Conservation (phyloP, 2,113 vertebrate genomes). For the Ardeotis arabs region DNA sequence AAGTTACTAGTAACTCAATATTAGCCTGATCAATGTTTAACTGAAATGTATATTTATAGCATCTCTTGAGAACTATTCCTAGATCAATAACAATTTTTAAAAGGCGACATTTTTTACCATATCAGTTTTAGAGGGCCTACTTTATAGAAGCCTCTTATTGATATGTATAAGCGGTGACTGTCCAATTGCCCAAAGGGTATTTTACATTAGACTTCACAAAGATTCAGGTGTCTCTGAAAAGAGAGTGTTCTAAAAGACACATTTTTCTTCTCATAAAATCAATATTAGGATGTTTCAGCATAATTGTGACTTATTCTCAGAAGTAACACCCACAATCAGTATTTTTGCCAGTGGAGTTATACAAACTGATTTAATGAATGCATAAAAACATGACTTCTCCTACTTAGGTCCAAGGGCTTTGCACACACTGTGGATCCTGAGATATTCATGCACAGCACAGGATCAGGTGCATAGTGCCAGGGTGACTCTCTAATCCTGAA, state of each 20-base stretch:
- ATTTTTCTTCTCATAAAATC: background rate
- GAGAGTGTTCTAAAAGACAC: background rate
- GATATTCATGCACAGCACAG: background rate
- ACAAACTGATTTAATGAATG: rapidly evolving
- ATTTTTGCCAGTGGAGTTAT: background rate
- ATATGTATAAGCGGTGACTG: background rate
- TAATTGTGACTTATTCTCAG: background rate
- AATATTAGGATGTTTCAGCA: background rate
- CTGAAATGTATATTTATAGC: background rate
- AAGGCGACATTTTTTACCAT: background rate
- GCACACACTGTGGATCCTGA: background rate
- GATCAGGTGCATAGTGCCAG: background rate
- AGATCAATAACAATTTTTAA: background rate
- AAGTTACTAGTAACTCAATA: background rate
- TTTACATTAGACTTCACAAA: background rate
- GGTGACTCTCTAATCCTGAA: background rate
- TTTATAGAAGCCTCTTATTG: background rate
- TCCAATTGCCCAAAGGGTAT: background rate
- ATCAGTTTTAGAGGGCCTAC: background rate
- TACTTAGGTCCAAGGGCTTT: background rate
- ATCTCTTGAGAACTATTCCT: background rate
- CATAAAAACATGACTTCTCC: background rate
- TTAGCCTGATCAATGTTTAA: background rate
- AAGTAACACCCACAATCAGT: background rate
- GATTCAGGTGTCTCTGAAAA: background rate